Percentiles rank a stretch among this genome's conserved stretches.
phyloP scores from a whole-genome alignment of 1,140 invertebrate genomes.

The Spodoptera frugiperda region DNA sequence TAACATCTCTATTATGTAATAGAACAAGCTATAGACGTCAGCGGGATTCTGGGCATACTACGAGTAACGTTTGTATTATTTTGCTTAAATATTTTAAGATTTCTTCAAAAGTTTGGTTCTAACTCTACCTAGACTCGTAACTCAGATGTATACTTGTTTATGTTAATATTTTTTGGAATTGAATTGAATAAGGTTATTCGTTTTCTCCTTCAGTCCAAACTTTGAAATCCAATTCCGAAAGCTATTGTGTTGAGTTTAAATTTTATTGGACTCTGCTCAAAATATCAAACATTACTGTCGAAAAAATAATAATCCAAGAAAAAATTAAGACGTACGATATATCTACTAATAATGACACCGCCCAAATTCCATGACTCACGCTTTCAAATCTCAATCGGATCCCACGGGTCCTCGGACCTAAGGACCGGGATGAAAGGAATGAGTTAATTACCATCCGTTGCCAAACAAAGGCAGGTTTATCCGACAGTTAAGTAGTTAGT shows the following conservation, averaged over 20 bases:
- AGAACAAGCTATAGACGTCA: constrained; percentile 46
- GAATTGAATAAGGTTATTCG: no score
- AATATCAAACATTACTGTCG: no score
- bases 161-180: no score
- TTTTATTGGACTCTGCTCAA: no score
- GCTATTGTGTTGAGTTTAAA: no score
- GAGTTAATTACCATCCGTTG: constrained; percentile 30
- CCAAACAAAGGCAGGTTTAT: constrained; percentile 12
- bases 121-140: no score
- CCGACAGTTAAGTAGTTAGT: background rate
- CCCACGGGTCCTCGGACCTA: constrained; percentile 11
- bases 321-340: background rate
- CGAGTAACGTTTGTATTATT: no score
- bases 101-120: no score
- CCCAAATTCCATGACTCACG: background rate
- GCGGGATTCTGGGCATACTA: constrained; percentile 11
- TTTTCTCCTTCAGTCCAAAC: no score
- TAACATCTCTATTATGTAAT: constrained; percentile 63
- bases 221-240: no score
- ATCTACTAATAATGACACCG: background rate
- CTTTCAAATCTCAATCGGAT: background rate
- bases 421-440: background rate
- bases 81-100: no score
- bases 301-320: background rate
- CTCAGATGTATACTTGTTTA: no score